These are phyloP conservation scores for Andrena cerasifolii DNA, from an alignment of 1,140 invertebrate genomes.

Conservation along the genomic window DNA sequence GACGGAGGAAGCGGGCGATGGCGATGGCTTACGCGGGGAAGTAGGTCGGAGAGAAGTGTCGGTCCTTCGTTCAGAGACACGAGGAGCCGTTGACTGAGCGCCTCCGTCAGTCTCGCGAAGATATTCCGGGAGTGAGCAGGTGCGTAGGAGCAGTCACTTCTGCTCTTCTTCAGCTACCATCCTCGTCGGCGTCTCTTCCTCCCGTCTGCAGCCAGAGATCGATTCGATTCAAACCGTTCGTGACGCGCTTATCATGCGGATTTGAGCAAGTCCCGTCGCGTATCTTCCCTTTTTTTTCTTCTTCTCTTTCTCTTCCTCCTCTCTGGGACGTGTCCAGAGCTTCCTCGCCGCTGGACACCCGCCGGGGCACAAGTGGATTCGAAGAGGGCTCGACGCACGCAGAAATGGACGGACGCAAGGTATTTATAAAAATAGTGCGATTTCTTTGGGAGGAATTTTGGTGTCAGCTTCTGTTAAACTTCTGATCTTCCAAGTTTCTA, in stretches of 20 bases:
- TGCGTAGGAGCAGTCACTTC: constrained; percentile 66
- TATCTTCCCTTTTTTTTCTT: not conserved
- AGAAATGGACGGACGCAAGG: constrained; percentile 31
- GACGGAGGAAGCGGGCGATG: constrained; percentile 62
- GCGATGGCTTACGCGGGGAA: constrained; percentile 64
- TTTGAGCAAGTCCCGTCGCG: constrained; percentile 11
- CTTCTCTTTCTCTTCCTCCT: not conserved
- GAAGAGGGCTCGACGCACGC: not conserved
- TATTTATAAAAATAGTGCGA: not conserved
- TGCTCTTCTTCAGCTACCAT: not conserved
- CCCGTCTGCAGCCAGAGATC: not conserved
- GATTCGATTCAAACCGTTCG: not conserved
- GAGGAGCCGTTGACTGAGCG: constrained; percentile 70
- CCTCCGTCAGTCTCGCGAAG: constrained; percentile 80
- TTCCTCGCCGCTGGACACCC: too few species aligned
- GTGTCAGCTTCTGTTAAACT: too few species aligned
- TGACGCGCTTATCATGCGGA: constrained; percentile 32
- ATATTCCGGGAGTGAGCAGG: constrained; percentile 82
- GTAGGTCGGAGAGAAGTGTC: constrained; percentile 78
- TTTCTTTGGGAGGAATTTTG: too few species aligned
- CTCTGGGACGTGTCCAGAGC: not conserved
- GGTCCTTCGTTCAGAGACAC: constrained; percentile 54
- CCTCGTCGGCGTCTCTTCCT: not conserved
- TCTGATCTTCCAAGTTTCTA: too few species aligned
- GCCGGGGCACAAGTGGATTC: not conserved